phyloP scores from a whole-genome alignment of 2,888 invertebrate genomes.

The Cylindroiulus punctatus region DNA sequence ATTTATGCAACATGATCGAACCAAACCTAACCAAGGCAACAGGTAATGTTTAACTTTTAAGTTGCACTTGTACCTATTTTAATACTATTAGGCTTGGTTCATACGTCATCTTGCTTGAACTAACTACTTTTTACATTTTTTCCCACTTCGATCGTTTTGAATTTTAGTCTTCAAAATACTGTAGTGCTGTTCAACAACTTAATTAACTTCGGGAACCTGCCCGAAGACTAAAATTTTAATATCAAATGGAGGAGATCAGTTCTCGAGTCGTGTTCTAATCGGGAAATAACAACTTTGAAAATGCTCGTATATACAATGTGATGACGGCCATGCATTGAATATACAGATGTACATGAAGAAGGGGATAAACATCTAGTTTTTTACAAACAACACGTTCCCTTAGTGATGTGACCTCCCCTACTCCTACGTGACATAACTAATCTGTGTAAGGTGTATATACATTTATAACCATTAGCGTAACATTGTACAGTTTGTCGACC shows the following conservation, averaged over 20 bases:
- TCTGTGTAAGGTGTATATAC: conserved; percentile 1
- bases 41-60: no score
- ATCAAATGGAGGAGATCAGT: neutral
- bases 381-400: neutral
- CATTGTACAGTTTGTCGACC: conserved; percentile 11
- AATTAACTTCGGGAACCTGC: conserved; percentile 38
- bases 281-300: neutral
- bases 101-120: no score
- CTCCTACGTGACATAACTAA: neutral
- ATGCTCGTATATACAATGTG: conserved; percentile 14
- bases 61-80: no score
- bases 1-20: no score
- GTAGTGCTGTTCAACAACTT: neutral
- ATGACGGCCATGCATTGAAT: conserved; percentile 12
- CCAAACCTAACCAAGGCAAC: no score
- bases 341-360: neutral
- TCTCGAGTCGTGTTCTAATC: neutral
- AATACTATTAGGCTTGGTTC: no score
- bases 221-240: conserved; percentile 13
- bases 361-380: conserved; percentile 2
- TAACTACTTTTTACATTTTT: no score
- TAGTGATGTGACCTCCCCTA: neutral
- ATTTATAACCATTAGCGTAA: conserved; percentile 18
- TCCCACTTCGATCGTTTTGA: no score
- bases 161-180: no score